Percentiles rank a stretch among this genome's conserved stretches.
Conservation (phyloP, 2,113 vertebrate genomes). For the Forbesichthys papilliferus region DNA sequence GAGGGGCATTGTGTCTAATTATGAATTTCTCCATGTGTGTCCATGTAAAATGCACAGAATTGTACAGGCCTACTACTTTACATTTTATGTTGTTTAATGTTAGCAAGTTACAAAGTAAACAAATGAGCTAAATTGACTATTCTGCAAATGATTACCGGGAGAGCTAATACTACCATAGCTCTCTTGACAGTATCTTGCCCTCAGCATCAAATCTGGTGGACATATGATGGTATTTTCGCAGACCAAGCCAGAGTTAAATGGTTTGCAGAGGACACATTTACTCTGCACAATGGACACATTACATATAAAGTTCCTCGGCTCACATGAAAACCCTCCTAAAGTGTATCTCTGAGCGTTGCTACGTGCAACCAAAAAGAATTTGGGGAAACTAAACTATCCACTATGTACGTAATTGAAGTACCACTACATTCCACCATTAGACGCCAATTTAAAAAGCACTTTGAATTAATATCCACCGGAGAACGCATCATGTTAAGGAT, state of each 20-base stretch:
- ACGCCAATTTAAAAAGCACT: conserved; percentile 23
- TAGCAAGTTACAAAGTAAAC: too few species aligned
- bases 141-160: too few species aligned
- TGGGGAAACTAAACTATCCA: neutral
- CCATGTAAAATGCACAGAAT: neutral
- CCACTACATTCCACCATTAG: neutral
- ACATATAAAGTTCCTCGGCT: conserved; percentile 4
- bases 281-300: neutral
- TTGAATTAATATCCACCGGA: conserved; percentile 23
- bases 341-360: conserved; percentile 26
- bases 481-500: conserved; percentile 2
- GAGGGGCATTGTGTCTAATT: neutral
- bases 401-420: neutral
- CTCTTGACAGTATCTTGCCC: too few species aligned
- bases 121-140: too few species aligned
- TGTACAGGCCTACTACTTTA: too few species aligned
- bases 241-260: conserved; percentile 40
- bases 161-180: too few species aligned
- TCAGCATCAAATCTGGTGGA: conserved; percentile 15
- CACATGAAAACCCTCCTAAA: conserved; percentile 8
- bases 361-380: conserved; percentile 15
- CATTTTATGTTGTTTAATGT: too few species aligned
- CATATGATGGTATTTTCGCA: conserved; percentile 28
- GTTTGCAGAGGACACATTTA: conserved; percentile 28
- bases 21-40: neutral